Conservation (phyloP, 2,888 invertebrate genomes). For the Didymodactylos carnosus region DNA sequence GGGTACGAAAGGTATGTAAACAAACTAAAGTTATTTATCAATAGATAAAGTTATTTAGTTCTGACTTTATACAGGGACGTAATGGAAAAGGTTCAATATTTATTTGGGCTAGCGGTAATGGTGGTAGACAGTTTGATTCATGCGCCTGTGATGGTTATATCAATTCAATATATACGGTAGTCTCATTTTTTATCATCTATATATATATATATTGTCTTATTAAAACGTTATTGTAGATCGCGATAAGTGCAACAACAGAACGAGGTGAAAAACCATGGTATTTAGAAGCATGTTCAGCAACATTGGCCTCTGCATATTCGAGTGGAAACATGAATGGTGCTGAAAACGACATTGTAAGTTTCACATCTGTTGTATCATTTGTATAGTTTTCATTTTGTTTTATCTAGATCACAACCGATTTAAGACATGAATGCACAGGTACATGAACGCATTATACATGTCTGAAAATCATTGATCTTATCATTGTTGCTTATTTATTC, state of each 20-base stretch:
- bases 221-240: neutral
- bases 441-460: too few species aligned
- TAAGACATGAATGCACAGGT: slow-evolving; percentile 60
- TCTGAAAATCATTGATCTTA: too few species aligned
- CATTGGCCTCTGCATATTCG: slow-evolving; percentile 85
- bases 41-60: too few species aligned
- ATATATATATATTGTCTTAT: neutral
- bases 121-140: slow-evolving; percentile 63
- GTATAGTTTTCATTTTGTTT: neutral
- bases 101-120: slow-evolving; percentile 36
- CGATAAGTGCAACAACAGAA: slow-evolving; percentile 86
- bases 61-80: slow-evolving; percentile 23
- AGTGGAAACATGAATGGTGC: slow-evolving; percentile 47
- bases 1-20: slow-evolving; percentile 19
- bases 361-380: neutral
- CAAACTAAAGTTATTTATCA: too few species aligned
- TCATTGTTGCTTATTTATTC: too few species aligned
- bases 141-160: slow-evolving; percentile 99
- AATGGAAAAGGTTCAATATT: slow-evolving; percentile 32
- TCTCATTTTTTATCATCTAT: neutral
- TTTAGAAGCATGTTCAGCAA: slow-evolving; percentile 91
- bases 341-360: slow-evolving; percentile 41
- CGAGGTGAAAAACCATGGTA: slow-evolving; percentile 91
- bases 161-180: slow-evolving; percentile 76
- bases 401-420: slow-evolving; percentile 55